A percentile compares a stretch with the other conserved stretches of the same genome.
phyloP scores from a whole-genome alignment of 2,113 vertebrate species.

The Helogale parvula region DNA sequence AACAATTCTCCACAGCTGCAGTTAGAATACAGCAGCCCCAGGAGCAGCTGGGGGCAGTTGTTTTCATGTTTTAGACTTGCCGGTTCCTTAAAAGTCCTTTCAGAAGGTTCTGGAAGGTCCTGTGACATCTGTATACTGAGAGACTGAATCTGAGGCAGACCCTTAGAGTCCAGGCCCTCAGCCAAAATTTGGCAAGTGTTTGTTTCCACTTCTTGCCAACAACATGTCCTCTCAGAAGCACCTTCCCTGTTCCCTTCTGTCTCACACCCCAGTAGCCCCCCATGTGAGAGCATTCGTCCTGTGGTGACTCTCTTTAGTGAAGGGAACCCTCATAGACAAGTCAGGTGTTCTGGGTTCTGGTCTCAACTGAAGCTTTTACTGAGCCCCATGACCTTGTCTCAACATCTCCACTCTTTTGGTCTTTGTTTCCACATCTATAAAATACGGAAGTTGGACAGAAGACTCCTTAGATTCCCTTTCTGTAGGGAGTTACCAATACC shows the following conservation, averaged over 20 bases:
- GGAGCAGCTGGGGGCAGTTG: constrained; percentile 82
- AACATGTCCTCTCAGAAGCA: not conserved
- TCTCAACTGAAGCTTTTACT: not conserved
- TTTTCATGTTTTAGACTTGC: constrained; percentile 68
- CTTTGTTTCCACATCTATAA: not conserved
- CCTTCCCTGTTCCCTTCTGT: not conserved
- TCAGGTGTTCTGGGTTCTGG: not conserved
- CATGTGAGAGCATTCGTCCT: rapidly evolving
- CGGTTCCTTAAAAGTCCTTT: constrained; percentile 57
- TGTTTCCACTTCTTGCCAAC: not conserved
- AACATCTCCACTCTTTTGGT: not conserved
- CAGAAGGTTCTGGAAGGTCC: constrained; percentile 63
- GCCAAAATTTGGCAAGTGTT: constrained; percentile 14
- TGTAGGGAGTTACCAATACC: not conserved
- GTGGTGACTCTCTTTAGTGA: not conserved
- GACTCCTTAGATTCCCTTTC: not conserved
- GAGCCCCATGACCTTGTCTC: not conserved
- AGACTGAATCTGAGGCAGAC: not conserved
- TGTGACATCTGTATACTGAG: not conserved
- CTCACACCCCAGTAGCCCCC: not conserved
- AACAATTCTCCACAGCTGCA: constrained; percentile 83
- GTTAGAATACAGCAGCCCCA: constrained; percentile 59
- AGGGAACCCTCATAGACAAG: not conserved
- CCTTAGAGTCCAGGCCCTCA: not conserved
- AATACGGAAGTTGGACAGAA: not conserved